Evolutionary conservation across 2,888 invertebrate genomes (phyloP), one percentile per base, ranked within the genome.

Genomic region (Carpatolechia fugitivella): DNA sequence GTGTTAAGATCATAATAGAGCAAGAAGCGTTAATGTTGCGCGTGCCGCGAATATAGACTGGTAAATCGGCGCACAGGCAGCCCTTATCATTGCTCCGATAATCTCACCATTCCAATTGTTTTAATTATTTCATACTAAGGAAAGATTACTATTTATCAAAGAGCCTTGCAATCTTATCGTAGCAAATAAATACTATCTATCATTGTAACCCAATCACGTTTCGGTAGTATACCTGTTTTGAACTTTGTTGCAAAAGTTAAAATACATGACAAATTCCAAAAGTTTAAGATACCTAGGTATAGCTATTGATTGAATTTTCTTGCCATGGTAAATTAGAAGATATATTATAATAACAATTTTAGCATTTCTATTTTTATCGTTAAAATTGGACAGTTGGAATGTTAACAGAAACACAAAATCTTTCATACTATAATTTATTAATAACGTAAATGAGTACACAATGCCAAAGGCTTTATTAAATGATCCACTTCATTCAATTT

Each of bases 391-490:
- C 11, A 18, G 20, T 41, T 41, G 18, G 40, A 41, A 18, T 41
- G 18, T 8, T n/a, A 18, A 49, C n/a, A 49, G 18, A 48, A 49
- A 49, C n/a, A 35, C 48, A 35, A 35, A n/a, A 20, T 60, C 68
- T 4, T 86, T 84, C 83, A 87, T 91, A 89, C 87, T 86, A 89
- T 90, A 81, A 89, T 86, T 90, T 90, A 90, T 89, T 90, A 83
- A 90, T 90, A 90, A 90, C 90, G 87, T 89, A 90, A 91, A 91
- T 91, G 91, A 91, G 91, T 91, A 91, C 90, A 91, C 85, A 87
- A 86, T 81, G 90, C 88, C 90, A 86, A 81, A 86, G 89, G 88
- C 89, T 87, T 86, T 77, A 87, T 86, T 77, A 87, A 87, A 88
- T 85, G 85, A 86, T 88, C 85, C 78, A 85, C 78, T 87, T 87